phyloP scores from a whole-genome alignment of 2,113 vertebrate species.

The Acrocephalus kingi region DNA sequence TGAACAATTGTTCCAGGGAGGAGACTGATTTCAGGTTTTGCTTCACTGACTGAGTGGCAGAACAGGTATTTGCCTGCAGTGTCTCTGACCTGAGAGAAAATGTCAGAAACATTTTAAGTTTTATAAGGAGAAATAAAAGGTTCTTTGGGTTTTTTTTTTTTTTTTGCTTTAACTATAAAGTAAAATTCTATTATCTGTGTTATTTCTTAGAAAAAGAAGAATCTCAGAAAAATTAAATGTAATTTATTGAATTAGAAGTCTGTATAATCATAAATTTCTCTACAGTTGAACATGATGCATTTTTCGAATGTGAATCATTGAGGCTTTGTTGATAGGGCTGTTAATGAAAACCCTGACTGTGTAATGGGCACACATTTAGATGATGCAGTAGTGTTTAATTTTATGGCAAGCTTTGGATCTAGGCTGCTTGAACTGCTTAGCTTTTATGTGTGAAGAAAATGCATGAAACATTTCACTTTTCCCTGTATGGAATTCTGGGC shows the following conservation, averaged over 20 bases:
- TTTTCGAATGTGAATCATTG: background rate
- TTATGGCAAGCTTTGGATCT: background rate
- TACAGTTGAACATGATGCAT: background rate
- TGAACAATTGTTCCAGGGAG: slow-evolving; percentile 58
- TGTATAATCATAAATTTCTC: background rate
- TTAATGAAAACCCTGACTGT: background rate
- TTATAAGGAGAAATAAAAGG: background rate
- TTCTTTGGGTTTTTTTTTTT: background rate
- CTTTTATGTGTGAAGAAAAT: background rate
- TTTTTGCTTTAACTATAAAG: background rate
- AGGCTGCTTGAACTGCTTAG: background rate
- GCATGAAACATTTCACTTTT: background rate
- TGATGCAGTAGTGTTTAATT: background rate
- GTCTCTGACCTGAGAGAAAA: slow-evolving; percentile 52
- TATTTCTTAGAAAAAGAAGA: background rate
- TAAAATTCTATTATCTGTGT: background rate
- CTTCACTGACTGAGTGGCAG: slow-evolving; percentile 37
- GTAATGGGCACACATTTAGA: background rate
- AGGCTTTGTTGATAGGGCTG: background rate
- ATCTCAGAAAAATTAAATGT: background rate
- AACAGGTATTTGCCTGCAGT: slow-evolving; percentile 34
- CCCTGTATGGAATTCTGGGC: background rate
- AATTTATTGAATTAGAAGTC: background rate
- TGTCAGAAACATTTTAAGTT: background rate
- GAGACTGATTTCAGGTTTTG: slow-evolving; percentile 52